Percentiles rank a stretch among this genome's conserved stretches.
Conservation (phyloP, 2,113 vertebrate genomes). For the human (Homo sapiens) region DNA sequence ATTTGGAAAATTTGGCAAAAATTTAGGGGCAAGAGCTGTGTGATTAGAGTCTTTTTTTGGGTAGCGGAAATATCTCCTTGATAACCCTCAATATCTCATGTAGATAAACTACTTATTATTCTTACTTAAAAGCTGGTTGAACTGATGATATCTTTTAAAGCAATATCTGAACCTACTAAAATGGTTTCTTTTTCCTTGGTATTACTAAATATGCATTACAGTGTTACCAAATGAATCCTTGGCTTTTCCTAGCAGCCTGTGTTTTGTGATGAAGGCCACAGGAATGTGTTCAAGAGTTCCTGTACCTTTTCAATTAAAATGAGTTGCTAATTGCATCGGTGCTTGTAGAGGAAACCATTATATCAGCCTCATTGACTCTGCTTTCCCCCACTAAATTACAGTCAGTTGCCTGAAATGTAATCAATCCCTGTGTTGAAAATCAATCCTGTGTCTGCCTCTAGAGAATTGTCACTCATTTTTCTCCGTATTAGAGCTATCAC, state of each 20-base stretch:
- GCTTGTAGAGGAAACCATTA: conserved; percentile 51
- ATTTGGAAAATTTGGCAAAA: not conserved
- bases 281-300: conserved; percentile 5
- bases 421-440: conserved; percentile 62
- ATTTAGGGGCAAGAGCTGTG: not conserved
- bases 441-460: conserved; percentile 20
- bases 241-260: not conserved
- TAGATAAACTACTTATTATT: not conserved
- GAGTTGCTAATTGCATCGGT: conserved; percentile 45
- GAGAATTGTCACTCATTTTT: conserved; percentile 41
- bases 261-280: conserved; percentile 11
- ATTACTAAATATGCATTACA: not conserved
- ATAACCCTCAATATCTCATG: not conserved
- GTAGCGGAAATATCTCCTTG: not conserved
- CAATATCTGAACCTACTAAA: not conserved
- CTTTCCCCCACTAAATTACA: conserved; percentile 45
- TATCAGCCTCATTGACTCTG: conserved; percentile 40
- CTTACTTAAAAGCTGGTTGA: not conserved
- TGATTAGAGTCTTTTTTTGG: not conserved
- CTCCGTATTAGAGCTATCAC: conserved; percentile 4
- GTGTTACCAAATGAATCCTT: not conserved
- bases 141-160: not conserved
- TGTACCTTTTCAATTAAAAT: conserved; percentile 60
- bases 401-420: conserved; percentile 43
- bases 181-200: not conserved